Evolutionary conservation across 2,797 vertebrate species (phyloP).

Genomic region (Phoebastria nigripes): DNA sequence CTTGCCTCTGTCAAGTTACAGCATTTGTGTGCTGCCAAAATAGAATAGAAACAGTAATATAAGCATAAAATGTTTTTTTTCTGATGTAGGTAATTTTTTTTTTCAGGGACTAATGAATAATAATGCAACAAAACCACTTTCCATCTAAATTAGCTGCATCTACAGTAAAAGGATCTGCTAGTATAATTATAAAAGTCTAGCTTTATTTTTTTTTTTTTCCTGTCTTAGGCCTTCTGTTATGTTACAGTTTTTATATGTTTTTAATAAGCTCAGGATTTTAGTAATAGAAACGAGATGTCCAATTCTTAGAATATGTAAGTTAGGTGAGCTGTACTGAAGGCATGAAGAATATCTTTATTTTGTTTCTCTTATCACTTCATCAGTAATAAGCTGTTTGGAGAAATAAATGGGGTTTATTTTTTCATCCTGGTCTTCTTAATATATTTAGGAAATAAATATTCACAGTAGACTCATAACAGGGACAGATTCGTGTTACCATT

Average conservation of each 20-base stretch:
- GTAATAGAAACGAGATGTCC: not conserved
- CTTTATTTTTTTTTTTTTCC: not conserved
- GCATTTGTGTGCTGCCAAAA: not conserved
- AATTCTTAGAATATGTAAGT: not conserved
- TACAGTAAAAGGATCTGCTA: not conserved
- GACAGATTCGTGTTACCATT: not conserved
- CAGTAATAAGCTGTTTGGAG: not conserved
- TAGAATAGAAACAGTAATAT: not conserved
- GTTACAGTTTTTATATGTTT: not conserved
- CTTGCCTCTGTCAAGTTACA: not conserved
- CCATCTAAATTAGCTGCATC: not conserved
- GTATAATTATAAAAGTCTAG: not conserved
- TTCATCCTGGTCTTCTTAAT: not conserved
- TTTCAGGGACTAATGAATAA: not conserved
- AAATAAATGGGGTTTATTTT: not conserved
- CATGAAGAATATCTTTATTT: not conserved
- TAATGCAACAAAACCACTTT: not conserved
- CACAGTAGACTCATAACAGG: not conserved
- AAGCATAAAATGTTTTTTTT: not conserved
- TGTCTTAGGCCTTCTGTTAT: not conserved
- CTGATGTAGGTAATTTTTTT: rapidly evolving
- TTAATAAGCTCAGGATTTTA: not conserved
- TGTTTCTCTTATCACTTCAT: not conserved
- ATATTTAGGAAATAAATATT: not conserved
- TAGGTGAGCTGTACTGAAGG: not conserved